Evolutionary conservation across 2,113 vertebrate genomes (phyloP), one percentile per base, ranked within the genome.

Genomic region (Tragulus kanchil): DNA sequence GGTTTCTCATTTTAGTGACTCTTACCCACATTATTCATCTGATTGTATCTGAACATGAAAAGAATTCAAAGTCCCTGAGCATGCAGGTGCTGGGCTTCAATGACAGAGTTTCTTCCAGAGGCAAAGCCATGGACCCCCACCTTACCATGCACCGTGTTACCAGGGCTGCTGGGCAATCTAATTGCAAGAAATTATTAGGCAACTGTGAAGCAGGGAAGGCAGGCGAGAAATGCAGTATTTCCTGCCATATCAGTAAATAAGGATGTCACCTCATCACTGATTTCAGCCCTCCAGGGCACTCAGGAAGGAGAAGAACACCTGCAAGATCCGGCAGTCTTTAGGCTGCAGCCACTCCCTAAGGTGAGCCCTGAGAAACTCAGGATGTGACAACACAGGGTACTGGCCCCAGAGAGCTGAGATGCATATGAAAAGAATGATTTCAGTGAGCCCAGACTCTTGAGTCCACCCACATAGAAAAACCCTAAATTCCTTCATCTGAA

Each of bases 21-120:
- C 61, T 95, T 96, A 45, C 81, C 59, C 50, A 69, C 2, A 25
- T 67, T 95, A 94, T 89, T 81, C 97, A 75, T 69, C 90, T 19
- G 52, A 69, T 42, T 8, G 8, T 75, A 89, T n/a, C 36, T 67
- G 64, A 87, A 86, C 21, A 54, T 89, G 96, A 97, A 96, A 92
- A 95, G n/a, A 26, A 89, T 54, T 81, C 91, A 92, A 56, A 85
- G 7, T 54, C 16, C n/a, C 26, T 8, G 8, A 67, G 96, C 89
- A 17, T 58, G 13, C 2, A 50, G 15, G 25, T 62, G 48, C n/a
- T 36, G 3, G 3, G 23, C 50, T 96, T 84, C 73, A 8, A 25
- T 28, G 48, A 21, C 82, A 61, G 9, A 61, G 17, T 45, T 69
- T 28, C 31, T 19, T 75, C 75, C 15, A n/a, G 89, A 96, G 45